Conservation (phyloP, 2,888 invertebrate genomes). For the Drosophila subquinaria region DNA sequence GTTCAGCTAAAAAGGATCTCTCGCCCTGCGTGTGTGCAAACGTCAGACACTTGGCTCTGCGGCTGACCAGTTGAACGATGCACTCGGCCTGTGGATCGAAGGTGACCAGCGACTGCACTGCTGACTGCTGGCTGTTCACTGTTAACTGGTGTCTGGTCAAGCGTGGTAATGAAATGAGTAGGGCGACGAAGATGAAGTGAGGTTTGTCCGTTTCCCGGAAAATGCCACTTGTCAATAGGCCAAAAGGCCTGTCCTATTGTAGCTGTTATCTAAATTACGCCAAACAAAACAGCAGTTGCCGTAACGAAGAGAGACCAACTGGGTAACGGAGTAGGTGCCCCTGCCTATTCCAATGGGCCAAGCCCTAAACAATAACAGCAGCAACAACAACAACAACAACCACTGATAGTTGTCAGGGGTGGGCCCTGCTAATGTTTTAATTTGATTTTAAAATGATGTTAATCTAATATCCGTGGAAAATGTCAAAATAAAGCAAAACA, state of each 20-base stretch:
- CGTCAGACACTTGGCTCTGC: slow-evolving; percentile 63
- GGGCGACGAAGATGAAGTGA: slow-evolving; percentile 54
- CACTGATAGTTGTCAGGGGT: slow-evolving; percentile 50
- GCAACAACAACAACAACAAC: slow-evolving; percentile 15
- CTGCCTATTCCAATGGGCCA: slow-evolving; percentile 31
- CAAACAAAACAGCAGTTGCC: slow-evolving; percentile 82
- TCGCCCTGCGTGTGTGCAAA: slow-evolving; percentile 59
- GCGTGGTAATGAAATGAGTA: slow-evolving; percentile 65
- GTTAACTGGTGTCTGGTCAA: slow-evolving; percentile 43
- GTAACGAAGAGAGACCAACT: slow-evolving; percentile 50
- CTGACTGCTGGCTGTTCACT: slow-evolving; percentile 1
- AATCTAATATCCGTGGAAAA: slow-evolving; percentile 85
- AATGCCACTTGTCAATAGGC: slow-evolving; percentile 81
- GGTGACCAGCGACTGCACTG: slow-evolving; percentile 6
- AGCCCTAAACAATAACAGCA: slow-evolving; percentile 27
- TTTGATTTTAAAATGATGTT: slow-evolving; percentile 83
- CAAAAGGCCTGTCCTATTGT: slow-evolving; percentile 61
- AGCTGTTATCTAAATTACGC: slow-evolving; percentile 81
- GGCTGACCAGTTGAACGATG: slow-evolving; percentile 63
- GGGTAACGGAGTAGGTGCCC: slow-evolving; percentile 24
- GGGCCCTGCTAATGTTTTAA: slow-evolving; percentile 82
- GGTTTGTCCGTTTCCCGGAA: slow-evolving; percentile 74
- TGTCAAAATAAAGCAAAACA: slow-evolving; percentile 82
- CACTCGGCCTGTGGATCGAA: slow-evolving; percentile 11
- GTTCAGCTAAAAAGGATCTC: slow-evolving; percentile 58